Conservation (phyloP, 2,888 invertebrate genomes). For the Pardosa pseudoannulata region DNA sequence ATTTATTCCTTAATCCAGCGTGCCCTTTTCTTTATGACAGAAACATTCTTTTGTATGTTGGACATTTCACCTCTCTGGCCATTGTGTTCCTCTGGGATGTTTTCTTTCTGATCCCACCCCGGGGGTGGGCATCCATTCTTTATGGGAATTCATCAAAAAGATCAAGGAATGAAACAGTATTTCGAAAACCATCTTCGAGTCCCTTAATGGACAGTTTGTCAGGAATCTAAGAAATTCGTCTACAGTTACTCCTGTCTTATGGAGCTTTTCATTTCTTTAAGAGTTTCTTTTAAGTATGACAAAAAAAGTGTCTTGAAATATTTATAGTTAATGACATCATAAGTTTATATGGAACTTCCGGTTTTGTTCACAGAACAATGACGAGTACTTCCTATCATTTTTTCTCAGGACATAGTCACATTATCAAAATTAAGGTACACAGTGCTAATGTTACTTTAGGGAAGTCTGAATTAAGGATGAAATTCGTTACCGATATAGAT, state of each 20-base stretch:
- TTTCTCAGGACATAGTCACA: no score
- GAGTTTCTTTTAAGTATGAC: no score
- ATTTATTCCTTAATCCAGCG: no score
- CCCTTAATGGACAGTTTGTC: background rate
- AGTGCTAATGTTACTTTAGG: no score
- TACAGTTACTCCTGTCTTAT: background rate
- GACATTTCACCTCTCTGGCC: background rate
- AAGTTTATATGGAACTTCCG: no score
- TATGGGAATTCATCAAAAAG: background rate
- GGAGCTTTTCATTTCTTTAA: background rate
- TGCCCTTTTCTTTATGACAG: no score
- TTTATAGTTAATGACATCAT: no score
- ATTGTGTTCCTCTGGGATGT: background rate
- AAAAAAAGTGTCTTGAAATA: background rate
- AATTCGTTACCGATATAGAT: no score
- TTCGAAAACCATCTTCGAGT: background rate
- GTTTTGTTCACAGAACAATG: no score
- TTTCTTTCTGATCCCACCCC: background rate
- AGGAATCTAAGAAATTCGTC: background rate
- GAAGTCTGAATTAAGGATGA: no score
- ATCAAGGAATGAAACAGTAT: background rate
- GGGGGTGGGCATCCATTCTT: background rate
- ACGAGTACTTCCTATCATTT: no score
- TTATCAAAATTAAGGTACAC: no score
- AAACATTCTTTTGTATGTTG: background rate